These are phyloP conservation scores for Corynorhinus townsendii DNA, from an alignment of 2,113 vertebrate species.

Conservation along the genomic window DNA sequence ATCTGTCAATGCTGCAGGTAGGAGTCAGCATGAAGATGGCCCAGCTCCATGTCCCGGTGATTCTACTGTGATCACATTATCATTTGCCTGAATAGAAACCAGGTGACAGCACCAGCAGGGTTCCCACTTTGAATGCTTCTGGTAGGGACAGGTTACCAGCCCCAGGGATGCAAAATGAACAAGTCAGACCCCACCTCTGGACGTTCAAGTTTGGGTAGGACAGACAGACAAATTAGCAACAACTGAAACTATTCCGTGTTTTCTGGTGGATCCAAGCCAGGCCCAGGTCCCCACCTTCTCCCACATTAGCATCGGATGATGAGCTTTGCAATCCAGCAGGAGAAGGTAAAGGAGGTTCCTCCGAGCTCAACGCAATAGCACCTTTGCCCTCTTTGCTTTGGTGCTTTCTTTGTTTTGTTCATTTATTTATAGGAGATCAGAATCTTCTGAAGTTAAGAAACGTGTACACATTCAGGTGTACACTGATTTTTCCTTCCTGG, in stretches of 20 bases:
- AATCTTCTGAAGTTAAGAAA: neutral
- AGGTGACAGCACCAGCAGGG: neutral
- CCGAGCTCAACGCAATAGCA: rapidly evolving
- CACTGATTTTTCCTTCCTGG: neutral
- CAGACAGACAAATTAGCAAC: neutral
- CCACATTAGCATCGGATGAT: neutral
- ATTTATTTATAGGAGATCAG: neutral
- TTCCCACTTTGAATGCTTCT: neutral
- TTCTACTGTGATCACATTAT: rapidly evolving
- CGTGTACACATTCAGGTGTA: neutral
- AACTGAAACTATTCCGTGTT: rapidly evolving
- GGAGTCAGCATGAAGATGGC: rapidly evolving
- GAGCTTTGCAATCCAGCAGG: neutral
- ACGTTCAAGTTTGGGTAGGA: rapidly evolving
- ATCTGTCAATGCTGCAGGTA: rapidly evolving
- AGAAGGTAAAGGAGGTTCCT: neutral
- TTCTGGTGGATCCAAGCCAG: rapidly evolving
- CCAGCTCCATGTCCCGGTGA: neutral
- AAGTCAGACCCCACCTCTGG: rapidly evolving
- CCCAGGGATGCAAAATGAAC: neutral
- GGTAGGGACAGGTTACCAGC: neutral
- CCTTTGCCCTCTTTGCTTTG: neutral
- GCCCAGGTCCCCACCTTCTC: neutral
- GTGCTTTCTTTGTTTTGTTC: neutral
- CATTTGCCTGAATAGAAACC: neutral